Conservation (phyloP, 1,140 invertebrate species). For the Calycopis cecrops region DNA sequence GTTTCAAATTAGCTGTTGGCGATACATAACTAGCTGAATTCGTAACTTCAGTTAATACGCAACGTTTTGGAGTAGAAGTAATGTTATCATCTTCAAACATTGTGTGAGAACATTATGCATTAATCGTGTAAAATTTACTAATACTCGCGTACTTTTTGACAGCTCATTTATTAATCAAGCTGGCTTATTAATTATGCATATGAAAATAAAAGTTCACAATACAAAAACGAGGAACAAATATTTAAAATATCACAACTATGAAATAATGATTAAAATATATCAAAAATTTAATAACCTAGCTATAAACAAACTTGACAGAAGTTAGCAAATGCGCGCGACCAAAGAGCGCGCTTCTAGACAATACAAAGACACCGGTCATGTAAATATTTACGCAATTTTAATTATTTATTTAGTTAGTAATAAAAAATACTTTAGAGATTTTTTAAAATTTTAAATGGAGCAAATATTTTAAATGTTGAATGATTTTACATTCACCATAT, state of each 20-base stretch:
- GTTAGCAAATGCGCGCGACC: constrained; percentile 55
- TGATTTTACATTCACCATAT: too few relatives aligned
- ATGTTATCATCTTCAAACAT: constrained; percentile 72
- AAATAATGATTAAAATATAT: constrained; percentile 20
- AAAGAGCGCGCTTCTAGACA: background rate
- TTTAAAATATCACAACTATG: constrained; percentile 11
- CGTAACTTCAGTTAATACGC: constrained; percentile 72
- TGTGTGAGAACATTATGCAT: constrained; percentile 68
- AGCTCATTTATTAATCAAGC: constrained; percentile 46
- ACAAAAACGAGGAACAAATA: background rate
- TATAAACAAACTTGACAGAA: constrained; percentile 65
- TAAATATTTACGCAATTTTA: background rate
- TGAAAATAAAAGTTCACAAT: constrained; percentile 12
- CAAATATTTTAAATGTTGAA: constrained; percentile 7
- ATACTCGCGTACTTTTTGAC: constrained; percentile 69
- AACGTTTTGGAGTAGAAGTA: constrained; percentile 73
- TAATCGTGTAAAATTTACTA: constrained; percentile 38
- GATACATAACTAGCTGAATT: constrained; percentile 74
- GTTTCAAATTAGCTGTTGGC: constrained; percentile 76
- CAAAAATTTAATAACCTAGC: constrained; percentile 43
- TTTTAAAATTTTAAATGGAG: background rate
- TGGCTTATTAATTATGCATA: constrained; percentile 31
- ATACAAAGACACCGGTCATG: background rate
- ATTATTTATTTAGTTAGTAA: background rate
- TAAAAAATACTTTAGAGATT: constrained; percentile 1